Percentiles rank a stretch among this genome's conserved stretches.
Evolutionary conservation across 2,888 invertebrate genomes (phyloP).

Genomic region (Scaptomyza polygonia): DNA sequence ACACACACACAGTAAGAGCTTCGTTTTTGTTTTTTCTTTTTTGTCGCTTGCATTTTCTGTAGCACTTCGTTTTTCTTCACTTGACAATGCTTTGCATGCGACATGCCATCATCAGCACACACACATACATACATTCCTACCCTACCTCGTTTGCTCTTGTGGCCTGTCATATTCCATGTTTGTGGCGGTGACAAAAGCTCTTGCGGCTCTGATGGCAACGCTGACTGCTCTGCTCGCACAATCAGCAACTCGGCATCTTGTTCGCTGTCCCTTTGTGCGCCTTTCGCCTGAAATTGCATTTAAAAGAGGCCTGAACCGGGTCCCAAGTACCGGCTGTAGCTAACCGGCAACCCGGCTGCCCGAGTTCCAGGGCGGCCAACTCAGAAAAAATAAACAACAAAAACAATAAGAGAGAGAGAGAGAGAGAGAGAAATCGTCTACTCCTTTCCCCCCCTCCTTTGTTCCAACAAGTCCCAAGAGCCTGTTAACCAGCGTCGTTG

Average conservation of each 20-base stretch:
- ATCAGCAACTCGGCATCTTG: slow-evolving; percentile 80
- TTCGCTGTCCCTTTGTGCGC: slow-evolving; percentile 79
- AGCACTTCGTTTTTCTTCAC: slow-evolving; percentile 67
- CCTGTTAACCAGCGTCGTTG: slow-evolving; percentile 31
- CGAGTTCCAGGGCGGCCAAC: slow-evolving; percentile 53
- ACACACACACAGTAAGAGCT: slow-evolving; percentile 16
- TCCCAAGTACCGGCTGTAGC: slow-evolving; percentile 16
- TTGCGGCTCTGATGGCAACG: slow-evolving; percentile 36
- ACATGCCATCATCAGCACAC: slow-evolving; percentile 50
- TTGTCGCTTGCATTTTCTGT: slow-evolving; percentile 69
- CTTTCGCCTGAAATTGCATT: slow-evolving; percentile 78
- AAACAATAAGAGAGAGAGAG: slow-evolving; percentile 32
- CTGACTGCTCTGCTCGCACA: slow-evolving; percentile 61
- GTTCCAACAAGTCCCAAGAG: background rate
- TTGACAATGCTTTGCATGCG: slow-evolving; percentile 77
- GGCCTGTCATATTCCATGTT: slow-evolving; percentile 79
- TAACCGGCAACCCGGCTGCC: slow-evolving; percentile 8
- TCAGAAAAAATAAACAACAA: slow-evolving; percentile 49
- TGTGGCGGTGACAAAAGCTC: slow-evolving; percentile 77
- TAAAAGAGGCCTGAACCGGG: slow-evolving; percentile 49
- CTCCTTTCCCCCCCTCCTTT: background rate
- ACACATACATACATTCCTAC: background rate
- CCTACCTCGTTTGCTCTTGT: slow-evolving; percentile 15
- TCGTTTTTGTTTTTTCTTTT: slow-evolving; percentile 29
- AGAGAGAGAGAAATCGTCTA: slow-evolving; percentile 59